Evolutionary conservation across 2,113 vertebrate species (phyloP), one percentile per base, ranked within the genome.

Genomic region (Etia nguti): DNA sequence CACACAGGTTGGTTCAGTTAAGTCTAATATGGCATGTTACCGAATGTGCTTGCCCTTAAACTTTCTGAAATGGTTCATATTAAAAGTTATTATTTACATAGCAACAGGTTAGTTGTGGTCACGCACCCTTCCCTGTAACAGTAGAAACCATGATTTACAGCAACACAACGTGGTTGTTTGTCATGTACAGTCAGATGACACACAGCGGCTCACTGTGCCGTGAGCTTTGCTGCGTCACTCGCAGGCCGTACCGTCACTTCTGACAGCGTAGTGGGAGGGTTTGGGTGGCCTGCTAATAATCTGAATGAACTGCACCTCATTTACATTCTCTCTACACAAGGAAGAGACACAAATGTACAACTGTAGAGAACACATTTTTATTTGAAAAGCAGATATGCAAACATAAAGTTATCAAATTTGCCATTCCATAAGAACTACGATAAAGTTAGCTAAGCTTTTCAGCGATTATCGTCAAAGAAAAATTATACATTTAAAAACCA

Each of bases 241-340:
- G 9, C 68, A 34, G 46, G 48, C 46, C 26, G 4, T 41, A 68
- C 62, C 36, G 26, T 77, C 26, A 94, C 88, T 83, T 80, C 59
- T 83, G 86, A 91, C 91, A 82, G 81, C 18, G 48, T 26, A 48
- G 93, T 93, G 86, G 94, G 95, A 89, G 89, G 89, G 81, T 68
- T 88, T 83, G 90, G 59, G 89, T 83, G 85, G 88, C 46, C 46
- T 79, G 68, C 77, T 57, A 83, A 92, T 90, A 91, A 89, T 93
- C 86, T 95, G 90, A 95, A 95, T 93, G 93, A 91, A 94, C 83
- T 86, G 36, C 59, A 88, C 10, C 81, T 86, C 56, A 92, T 92
- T 90, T 89, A 79, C 80, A 90, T 81, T 89, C 55, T 38, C 55
- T 43, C 16, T 62, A 52, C 11, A 68, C 55, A 54, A 50, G 9